Conservation (phyloP, 1,140 invertebrate genomes). For the Hydropsyche tenuis region DNA sequence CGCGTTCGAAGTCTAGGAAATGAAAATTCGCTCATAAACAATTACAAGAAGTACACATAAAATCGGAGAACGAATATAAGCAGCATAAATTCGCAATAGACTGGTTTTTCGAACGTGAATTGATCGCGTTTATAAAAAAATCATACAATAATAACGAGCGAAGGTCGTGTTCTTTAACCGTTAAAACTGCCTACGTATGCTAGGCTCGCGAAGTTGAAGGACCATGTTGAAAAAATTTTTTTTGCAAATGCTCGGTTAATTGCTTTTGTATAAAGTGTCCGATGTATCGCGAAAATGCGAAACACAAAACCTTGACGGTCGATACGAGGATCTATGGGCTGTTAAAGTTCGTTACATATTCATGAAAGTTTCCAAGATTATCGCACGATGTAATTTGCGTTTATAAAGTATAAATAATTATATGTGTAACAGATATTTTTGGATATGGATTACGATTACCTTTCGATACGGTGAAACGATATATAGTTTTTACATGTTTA, state of each 20-base stretch:
- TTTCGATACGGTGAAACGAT: too few species aligned
- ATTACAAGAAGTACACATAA: conserved; percentile 11
- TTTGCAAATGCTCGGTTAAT: neutral
- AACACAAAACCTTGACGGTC: too few species aligned
- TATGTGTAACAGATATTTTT: too few species aligned
- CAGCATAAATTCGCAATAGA: conserved; percentile 18
- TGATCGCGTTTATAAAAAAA: conserved; percentile 2
- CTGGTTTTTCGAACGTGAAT: conserved; percentile 18
- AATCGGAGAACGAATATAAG: neutral
- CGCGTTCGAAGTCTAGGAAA: neutral
- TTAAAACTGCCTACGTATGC: conserved; percentile 14
- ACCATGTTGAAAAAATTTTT: neutral
- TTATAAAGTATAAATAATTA: too few species aligned
- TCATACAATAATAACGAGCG: neutral
- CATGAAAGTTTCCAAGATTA: too few species aligned
- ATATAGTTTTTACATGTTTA: too few species aligned
- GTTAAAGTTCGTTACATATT: too few species aligned
- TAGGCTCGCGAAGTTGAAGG: too few species aligned
- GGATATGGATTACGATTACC: too few species aligned
- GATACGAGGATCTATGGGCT: too few species aligned
- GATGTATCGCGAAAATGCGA: too few species aligned
- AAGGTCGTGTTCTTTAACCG: conserved; percentile 13
- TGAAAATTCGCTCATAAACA: conserved; percentile 12
- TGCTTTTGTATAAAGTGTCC: neutral
- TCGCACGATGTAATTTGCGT: too few species aligned